Base-by-base conservation (phyloP, 1,140 invertebrate species). In the Drosophila pruinosa region DNA sequence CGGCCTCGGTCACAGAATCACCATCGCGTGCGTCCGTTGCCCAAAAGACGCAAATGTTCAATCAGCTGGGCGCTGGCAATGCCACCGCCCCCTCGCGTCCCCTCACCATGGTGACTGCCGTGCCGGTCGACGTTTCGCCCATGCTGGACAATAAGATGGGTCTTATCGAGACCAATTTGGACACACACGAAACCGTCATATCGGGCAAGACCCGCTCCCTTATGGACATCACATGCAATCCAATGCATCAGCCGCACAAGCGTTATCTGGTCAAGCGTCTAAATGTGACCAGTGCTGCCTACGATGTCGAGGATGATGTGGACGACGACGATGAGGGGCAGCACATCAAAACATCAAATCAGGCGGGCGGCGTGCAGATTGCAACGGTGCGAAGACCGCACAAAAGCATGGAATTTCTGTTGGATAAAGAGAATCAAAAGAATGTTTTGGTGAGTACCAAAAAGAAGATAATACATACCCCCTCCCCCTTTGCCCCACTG, bases 391-490 rank as follows among this genome's bases (percentile, higher is more conserved):
- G 92, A 62, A 91, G 96, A 72, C 94, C 96, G 62, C 95, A 96
- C 93, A 97, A 97, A 92, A 97, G 96, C 92, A 97, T 98, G 96
- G 97, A 98, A 93, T 97, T 97, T 93, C 94, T 98, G 81, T 94
- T 98, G 86, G 96, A 97, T 92, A 97, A 97, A 92, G 96, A 97
- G 85, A 97, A 97, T 92, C 94, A 96, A 86, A 94, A 94, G 77
- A 94, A 94, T 72, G 93, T 94, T 67, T 93, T 95, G 95, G 95
- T 96, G 85, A 93, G 93, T 92, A 24, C 41, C 45, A 36, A 28
- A 43, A 34, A 52, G 2, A 38, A 12, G 5, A 4, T 8, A 36
- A 53, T 38, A 38, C 8, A 36, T 36, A n/a, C 43, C 6, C 12
- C 41, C 17, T 15, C 38, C 8, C 28, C 26, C 26, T 6, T 7